Evolutionary conservation across 1,140 invertebrate genomes (phyloP).

Genomic region (Drosophila guanche): DNA sequence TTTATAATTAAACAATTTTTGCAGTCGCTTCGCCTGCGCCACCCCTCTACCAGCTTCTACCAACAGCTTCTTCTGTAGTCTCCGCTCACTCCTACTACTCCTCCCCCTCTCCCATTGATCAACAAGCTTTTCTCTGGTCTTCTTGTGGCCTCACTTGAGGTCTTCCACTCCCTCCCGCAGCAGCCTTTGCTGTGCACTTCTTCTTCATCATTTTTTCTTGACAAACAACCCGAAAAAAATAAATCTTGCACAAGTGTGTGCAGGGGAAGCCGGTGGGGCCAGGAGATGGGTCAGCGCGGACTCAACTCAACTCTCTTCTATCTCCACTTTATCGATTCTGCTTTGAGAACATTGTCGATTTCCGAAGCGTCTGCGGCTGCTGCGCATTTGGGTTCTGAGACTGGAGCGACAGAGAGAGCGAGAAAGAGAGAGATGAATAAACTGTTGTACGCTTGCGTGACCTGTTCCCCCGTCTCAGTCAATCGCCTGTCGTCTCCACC

Average conservation of each 20-base stretch:
- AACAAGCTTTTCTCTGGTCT: neutral
- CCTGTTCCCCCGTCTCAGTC: constrained; percentile 48
- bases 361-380: constrained; percentile 40
- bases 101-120: neutral
- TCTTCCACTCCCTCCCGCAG: constrained; percentile 3
- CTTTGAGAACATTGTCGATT: constrained; percentile 66
- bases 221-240: constrained; percentile 54
- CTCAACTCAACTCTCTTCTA: constrained; percentile 22
- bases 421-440: constrained; percentile 63
- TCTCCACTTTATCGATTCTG: constrained; percentile 61
- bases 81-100: constrained; percentile 1
- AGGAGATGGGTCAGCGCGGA: constrained; percentile 10
- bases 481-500: constrained; percentile 16
- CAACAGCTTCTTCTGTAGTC: neutral
- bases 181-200: neutral
- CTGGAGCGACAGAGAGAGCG: no score
- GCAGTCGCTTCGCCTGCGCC: constrained; percentile 32
- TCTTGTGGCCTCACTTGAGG: neutral
- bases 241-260: constrained; percentile 31
- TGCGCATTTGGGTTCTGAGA: constrained; percentile 60
- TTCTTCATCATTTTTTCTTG: constrained; percentile 38
- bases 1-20: constrained; percentile 83
- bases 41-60: constrained; percentile 1
- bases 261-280: no score
- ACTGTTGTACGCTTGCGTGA: constrained; percentile 76